Base-by-base conservation (phyloP, 2,888 invertebrate genomes). In the Sisyra terminalis region DNA sequence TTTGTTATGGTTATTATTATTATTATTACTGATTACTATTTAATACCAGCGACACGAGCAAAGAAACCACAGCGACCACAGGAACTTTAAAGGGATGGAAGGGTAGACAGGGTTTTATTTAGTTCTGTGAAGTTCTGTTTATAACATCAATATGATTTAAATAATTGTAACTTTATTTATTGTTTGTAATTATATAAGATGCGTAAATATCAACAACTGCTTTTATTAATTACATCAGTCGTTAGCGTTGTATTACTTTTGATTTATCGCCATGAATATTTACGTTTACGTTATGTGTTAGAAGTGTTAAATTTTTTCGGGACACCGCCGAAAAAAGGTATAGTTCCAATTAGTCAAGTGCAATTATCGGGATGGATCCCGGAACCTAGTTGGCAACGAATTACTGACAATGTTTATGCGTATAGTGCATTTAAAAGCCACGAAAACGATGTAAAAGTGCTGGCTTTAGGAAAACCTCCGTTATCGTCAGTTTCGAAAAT, bases 271-370 rank as follows among this genome's bases (percentile, higher is more conserved):
- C 85, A 84, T 52, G 87, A 89, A 59, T 89, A 89, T 55, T 82
- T 84, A 57, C 75, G 80, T 36, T 64, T 89, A 1, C 73, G 85
- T 49, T 85, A 85, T 61, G 85, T 89, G 1, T 59, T 89, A 10
- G 82, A 85, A 63, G 87, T 87, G 7, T 72, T 89, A 4, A 85
- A 87, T 58, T 85, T 87, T 56, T 89, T 89, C 55, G 87, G 88
- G 0, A 75, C 75, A 48, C 75, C 78, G 1, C 73, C 72, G 7
- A 57, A 67, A 17, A 65, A 66, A 0, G 64, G 69, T 57, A 45
- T 50, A 59, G 42, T 53, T 57, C 4, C 55, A 57, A 65, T 68
- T 8, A 67, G 66, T 47, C 60, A 69, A 18, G 57, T 69, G 29
- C 68, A 67, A 49, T 65, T 71, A 59, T 69, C 71, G 48, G 67